phyloP scores from a whole-genome alignment of 2,888 invertebrate genomes.

The Hyalella azteca region DNA sequence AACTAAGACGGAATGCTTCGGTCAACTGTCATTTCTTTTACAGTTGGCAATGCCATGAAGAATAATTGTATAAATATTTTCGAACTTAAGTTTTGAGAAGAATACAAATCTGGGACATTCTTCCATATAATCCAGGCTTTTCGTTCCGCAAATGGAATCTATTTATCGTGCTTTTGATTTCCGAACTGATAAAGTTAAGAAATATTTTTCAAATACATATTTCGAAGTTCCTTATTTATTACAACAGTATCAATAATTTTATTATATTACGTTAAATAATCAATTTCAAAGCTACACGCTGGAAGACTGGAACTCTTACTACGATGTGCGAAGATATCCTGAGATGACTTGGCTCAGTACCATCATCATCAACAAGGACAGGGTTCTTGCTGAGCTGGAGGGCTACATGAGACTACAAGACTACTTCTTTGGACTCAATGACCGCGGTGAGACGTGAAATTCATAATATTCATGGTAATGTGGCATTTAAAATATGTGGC shows the following conservation, averaged over 20 bases:
- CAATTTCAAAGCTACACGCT: slow-evolving; percentile 47
- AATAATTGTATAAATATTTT: no score
- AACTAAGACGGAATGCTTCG: no score
- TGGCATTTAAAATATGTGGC: no score
- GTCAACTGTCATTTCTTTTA: no score
- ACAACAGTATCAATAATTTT: not conserved
- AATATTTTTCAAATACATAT: not conserved
- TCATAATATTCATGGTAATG: no score
- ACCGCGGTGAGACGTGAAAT: slow-evolving; percentile 48
- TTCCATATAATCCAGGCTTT: no score
- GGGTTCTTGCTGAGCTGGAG: slow-evolving; percentile 59
- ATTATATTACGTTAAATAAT: not conserved
- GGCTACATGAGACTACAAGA: slow-evolving; percentile 58
- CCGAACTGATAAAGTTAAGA: not conserved
- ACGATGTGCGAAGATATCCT: slow-evolving; percentile 59
- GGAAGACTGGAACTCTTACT: slow-evolving; percentile 54
- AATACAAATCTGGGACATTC: no score
- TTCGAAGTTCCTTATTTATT: not conserved
- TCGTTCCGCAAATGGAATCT: no score
- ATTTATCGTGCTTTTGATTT: not conserved
- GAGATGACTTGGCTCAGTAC: slow-evolving; percentile 58
- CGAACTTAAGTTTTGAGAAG: no score
- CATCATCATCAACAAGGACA: slow-evolving; percentile 59
- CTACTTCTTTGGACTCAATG: slow-evolving; percentile 59
- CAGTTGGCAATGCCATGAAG: no score